Conservation (phyloP, 2,888 invertebrate species). For the Isoperla grammatica region DNA sequence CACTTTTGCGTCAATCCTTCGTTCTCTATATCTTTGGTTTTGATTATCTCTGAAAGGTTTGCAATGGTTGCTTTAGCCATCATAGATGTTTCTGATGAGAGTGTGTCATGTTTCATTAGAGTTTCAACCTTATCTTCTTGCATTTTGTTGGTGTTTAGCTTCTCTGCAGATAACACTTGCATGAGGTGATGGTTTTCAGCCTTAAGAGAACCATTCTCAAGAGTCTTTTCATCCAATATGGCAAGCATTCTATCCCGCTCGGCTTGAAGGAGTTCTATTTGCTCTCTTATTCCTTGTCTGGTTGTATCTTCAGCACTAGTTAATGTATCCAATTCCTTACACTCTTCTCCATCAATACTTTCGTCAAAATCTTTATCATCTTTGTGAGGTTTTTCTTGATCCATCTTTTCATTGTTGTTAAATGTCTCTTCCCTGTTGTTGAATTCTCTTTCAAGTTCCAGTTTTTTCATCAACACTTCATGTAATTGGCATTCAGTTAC, state of each 20-base stretch:
- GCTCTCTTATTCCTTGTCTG: slow-evolving; percentile 2
- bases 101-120: slow-evolving; percentile 1
- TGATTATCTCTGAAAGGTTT: slow-evolving; percentile 42
- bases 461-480: slow-evolving; percentile 18
- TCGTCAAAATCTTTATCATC: slow-evolving; percentile 27
- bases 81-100: slow-evolving; percentile 11
- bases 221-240: slow-evolving; percentile 21
- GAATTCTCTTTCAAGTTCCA: slow-evolving; percentile 26
- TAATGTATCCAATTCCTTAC: too few relatives aligned
- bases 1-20: slow-evolving; percentile 43
- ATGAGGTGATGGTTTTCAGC: slow-evolving; percentile 22
- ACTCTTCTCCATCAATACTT: neutral
- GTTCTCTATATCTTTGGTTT: slow-evolving; percentile 44
- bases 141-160: slow-evolving; percentile 1
- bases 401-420: slow-evolving; percentile 20
- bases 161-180: slow-evolving; percentile 20
- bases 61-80: slow-evolving; percentile 40
- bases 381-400: slow-evolving; percentile 17
- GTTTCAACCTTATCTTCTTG: slow-evolving; percentile 15
- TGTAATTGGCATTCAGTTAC: slow-evolving; percentile 13
- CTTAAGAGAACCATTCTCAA: slow-evolving; percentile 19
- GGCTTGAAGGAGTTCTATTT: neutral
- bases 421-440: slow-evolving; percentile 28
- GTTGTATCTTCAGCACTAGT: too few relatives aligned
- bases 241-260: slow-evolving; percentile 11